Conservation (phyloP, 2,113 vertebrate genomes). For the Calyptomena viridis region DNA sequence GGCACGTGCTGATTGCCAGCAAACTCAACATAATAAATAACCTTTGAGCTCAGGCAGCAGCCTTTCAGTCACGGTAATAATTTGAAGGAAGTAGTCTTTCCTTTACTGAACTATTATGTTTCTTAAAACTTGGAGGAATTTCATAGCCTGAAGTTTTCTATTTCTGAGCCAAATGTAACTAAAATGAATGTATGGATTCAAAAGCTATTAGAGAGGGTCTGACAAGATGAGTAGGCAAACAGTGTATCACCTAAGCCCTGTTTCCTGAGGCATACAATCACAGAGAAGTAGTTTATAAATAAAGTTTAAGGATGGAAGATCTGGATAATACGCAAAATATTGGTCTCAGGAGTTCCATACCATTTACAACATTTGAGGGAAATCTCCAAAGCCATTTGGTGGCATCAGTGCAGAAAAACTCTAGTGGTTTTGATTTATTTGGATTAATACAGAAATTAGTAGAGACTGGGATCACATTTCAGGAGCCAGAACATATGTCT, state of each 20-base stretch:
- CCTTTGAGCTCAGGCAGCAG: conserved; percentile 15
- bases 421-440: background rate
- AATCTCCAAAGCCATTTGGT: background rate
- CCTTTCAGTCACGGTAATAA: background rate
- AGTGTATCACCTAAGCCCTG: background rate
- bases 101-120: background rate
- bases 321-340: background rate
- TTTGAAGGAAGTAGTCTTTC: background rate
- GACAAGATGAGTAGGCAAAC: background rate
- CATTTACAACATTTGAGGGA: background rate
- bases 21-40: conserved; percentile 21
- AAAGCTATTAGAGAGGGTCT: background rate
- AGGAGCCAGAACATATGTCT: background rate
- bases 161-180: background rate
- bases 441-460: background rate
- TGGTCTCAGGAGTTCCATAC: background rate
- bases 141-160: background rate
- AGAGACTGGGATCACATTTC: background rate
- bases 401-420: background rate
- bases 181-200: background rate
- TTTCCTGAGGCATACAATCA: background rate
- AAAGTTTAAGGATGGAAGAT: background rate
- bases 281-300: background rate
- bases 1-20: background rate
- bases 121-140: background rate